Conservation (phyloP, 2,888 invertebrate species). For the Lithophane leautieri region DNA sequence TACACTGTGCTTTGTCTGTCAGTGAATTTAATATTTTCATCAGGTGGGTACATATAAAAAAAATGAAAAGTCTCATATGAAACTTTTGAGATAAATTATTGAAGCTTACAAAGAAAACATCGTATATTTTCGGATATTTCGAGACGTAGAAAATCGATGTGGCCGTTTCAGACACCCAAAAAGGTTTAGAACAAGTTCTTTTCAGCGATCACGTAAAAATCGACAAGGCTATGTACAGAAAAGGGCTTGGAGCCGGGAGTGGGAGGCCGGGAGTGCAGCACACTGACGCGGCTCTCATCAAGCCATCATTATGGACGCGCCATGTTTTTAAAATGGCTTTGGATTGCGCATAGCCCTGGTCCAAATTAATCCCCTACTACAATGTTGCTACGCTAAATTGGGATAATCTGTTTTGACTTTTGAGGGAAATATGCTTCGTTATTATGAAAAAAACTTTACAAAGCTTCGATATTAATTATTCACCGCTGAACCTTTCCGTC, state of each 20-base stretch:
- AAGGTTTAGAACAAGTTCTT: slow-evolving; percentile 51
- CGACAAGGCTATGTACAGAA: slow-evolving; percentile 54
- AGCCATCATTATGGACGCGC: slow-evolving; percentile 88
- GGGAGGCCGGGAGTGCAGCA: slow-evolving; percentile 71
- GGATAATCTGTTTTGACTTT: slow-evolving; percentile 79
- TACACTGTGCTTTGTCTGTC: background rate
- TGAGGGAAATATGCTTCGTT: slow-evolving; percentile 74
- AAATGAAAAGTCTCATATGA: too few species aligned
- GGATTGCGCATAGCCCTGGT: slow-evolving; percentile 82
- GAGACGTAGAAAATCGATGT: background rate
- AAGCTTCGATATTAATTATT: slow-evolving; percentile 84
- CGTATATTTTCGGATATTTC: background rate
- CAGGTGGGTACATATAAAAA: too few species aligned
- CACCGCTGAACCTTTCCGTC: slow-evolving; percentile 77
- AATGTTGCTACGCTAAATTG: slow-evolving; percentile 82
- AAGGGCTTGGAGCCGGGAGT: slow-evolving; percentile 53
- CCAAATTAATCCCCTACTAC: slow-evolving; percentile 86
- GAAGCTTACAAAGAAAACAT: background rate
- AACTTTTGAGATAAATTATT: background rate
- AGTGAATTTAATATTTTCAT: background rate
- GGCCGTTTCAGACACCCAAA: slow-evolving; percentile 10
- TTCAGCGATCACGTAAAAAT: slow-evolving; percentile 68
- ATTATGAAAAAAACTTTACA: slow-evolving; percentile 77
- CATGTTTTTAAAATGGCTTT: slow-evolving; percentile 89
- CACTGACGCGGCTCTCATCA: slow-evolving; percentile 84